A percentile compares a stretch with the other conserved stretches of the same genome.
These are phyloP conservation scores for Leptopilina drosophilae DNA, from an alignment of 2,888 invertebrate genomes.

Conservation along the genomic window DNA sequence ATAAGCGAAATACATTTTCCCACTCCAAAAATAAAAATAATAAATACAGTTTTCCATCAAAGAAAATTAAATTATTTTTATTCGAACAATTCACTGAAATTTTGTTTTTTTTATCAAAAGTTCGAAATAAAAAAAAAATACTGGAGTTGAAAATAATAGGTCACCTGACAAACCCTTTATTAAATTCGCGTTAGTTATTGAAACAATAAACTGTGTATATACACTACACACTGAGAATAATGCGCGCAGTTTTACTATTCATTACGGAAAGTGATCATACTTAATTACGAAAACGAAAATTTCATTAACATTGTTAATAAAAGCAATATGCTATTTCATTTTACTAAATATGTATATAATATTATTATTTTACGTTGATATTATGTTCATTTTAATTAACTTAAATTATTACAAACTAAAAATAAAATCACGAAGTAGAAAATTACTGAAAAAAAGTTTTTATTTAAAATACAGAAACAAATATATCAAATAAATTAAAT, in stretches of 20 bases:
- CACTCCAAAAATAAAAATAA: too few species aligned
- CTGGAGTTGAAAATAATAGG: background rate
- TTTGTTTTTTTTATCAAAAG: too few species aligned
- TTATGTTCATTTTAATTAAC: background rate
- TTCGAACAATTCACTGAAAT: background rate
- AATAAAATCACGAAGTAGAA: background rate
- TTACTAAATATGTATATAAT: background rate
- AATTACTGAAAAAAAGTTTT: too few species aligned
- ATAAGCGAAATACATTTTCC: too few species aligned
- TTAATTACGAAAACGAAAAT: conserved; percentile 10
- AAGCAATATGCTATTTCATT: background rate
- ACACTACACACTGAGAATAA: background rate
- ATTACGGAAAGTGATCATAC: background rate
- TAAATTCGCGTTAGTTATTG: conserved; percentile 10
- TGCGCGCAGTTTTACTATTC: conserved; percentile 4
- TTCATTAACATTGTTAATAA: background rate
- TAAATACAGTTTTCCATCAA: too few species aligned
- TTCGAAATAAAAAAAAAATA: background rate
- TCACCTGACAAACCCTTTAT: conserved; percentile 5
- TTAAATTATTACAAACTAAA: background rate
- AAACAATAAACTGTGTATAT: conserved; percentile 2
- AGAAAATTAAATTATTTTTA: too few species aligned
- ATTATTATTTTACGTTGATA: background rate
- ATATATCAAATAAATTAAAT: too few species aligned
- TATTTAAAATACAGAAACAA: too few species aligned